Percentiles rank a stretch among this genome's conserved stretches.
phyloP scores from a whole-genome alignment of 2,888 invertebrate genomes.

The Hemicrepidius hirtus region DNA sequence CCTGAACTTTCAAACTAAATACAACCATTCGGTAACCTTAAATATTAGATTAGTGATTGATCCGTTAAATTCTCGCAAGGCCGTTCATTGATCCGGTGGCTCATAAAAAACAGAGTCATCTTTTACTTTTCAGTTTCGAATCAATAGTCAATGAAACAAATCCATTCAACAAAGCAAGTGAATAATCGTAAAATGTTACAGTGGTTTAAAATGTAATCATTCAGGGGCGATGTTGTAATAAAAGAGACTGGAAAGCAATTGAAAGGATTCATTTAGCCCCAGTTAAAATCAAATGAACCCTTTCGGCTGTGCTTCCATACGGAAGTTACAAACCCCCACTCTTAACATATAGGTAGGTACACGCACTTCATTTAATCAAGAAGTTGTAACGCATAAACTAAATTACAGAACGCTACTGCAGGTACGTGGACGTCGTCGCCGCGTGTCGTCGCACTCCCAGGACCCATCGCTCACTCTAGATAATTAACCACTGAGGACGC shows the following conservation, averaged over 20 bases:
- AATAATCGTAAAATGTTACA: background rate
- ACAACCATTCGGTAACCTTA: too few relatives aligned
- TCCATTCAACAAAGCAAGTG: background rate
- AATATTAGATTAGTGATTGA: too few relatives aligned
- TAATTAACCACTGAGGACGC: conserved; percentile 21
- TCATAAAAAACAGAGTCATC: too few relatives aligned
- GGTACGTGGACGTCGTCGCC: conserved; percentile 11
- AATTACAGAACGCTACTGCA: conserved; percentile 6
- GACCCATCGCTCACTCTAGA: conserved; percentile 20
- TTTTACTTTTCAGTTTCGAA: too few relatives aligned
- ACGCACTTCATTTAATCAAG: conserved; percentile 27
- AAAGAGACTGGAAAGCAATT: conserved; percentile 11
- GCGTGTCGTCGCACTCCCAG: conserved; percentile 13
- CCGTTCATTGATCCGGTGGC: too few relatives aligned
- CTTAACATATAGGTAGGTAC: conserved; percentile 3
- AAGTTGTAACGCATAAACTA: conserved; percentile 22
- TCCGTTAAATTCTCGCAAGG: too few relatives aligned
- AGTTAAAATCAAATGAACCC: conserved; percentile 22
- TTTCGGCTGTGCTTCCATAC: background rate
- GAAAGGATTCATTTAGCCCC: conserved; percentile 12
- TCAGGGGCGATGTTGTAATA: conserved; percentile 1
- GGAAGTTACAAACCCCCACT: background rate
- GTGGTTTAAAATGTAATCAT: conserved; percentile 8
- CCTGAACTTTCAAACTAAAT: too few relatives aligned
- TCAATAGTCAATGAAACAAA: background rate